Evolutionary conservation across 2,888 invertebrate species (phyloP), one percentile per base, ranked within the genome.

Genomic region (Drosophila borborema): DNA sequence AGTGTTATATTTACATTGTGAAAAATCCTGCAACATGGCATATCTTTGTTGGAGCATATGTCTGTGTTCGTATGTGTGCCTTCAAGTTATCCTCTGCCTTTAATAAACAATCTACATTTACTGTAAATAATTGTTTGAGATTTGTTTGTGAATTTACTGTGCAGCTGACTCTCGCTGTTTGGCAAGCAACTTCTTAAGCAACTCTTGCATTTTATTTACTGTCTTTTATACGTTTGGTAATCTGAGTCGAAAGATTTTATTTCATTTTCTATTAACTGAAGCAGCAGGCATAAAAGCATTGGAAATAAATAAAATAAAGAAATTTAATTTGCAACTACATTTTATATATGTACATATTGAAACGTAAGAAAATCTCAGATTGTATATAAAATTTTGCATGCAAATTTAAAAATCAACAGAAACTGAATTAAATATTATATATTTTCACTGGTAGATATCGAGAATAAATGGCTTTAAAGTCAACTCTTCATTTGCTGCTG

Each of bases 71-170:
- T 41, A 41, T 55, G 55, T 60, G 20, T 54, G 28, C 56, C 56
- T 71, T 56, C 18, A 72, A 69, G 66, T 72, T 79, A 62, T 58
- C 55, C 67, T 77, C 63, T 78, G 77, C 86, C 82, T 87, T 83
- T 88, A 90, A 86, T 86, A 88, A 86, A 89, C 81, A 90, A 90
- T 79, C 82, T 81, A 83, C 78, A 89, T 87, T 86, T 86, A 77
- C 87, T 84, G 89, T 87, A 89, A 90, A 87, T 90, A 87, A 87
- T 90, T 87, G 87, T 79, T 76, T 72, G 65, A 68, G 66, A 80
- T 89, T 83, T 82, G 62, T 73, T 76, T 73, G 68, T 65, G 64
- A 86, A 89, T 86, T 86, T 84, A 84, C 84, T 78, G 64, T 66
- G 43, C 53, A 58, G 45, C 43, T 8, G 0, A 10, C 18, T 53